Conservation (phyloP, 2,888 invertebrate genomes). For the Orchesellides sinensis region DNA sequence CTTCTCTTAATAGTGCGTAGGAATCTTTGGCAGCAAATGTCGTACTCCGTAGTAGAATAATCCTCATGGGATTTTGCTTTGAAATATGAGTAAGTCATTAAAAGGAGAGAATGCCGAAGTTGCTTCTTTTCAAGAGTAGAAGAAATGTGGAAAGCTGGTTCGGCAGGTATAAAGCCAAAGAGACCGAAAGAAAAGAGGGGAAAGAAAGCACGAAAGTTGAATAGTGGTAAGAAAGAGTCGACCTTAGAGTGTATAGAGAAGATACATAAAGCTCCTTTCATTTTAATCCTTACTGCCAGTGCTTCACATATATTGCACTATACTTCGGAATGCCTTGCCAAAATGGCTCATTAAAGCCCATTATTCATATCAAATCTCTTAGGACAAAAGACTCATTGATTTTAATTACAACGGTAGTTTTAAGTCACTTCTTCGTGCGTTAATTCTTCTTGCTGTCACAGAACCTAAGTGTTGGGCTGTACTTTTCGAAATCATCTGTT, state of each 20-base stretch:
- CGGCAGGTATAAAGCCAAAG: slow-evolving; percentile 2
- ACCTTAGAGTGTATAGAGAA: neutral
- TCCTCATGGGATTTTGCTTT: slow-evolving; percentile 18
- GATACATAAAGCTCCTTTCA: neutral
- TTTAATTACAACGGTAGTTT: slow-evolving; percentile 50
- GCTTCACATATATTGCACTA: neutral
- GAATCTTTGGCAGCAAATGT: slow-evolving; percentile 7
- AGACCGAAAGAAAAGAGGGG: neutral
- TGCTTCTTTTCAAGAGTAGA: neutral
- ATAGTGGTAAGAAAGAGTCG: neutral
- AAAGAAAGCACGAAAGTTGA: neutral
- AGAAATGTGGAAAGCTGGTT: neutral
- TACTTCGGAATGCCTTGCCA: neutral
- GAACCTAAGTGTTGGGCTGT: no score
- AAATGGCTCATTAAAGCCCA: slow-evolving; percentile 23
- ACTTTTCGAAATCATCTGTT: no score
- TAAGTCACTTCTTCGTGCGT: no score
- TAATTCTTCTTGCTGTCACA: no score
- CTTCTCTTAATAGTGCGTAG: neutral
- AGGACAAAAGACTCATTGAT: slow-evolving; percentile 25
- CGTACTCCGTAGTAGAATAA: neutral
- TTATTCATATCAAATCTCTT: neutral
- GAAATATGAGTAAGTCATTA: slow-evolving; percentile 43
- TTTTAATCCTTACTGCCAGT: neutral
- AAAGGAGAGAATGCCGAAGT: slow-evolving; percentile 31